phyloP scores from a whole-genome alignment of 2,888 invertebrate species.

The Kuschelorhynchus macadamiae region DNA sequence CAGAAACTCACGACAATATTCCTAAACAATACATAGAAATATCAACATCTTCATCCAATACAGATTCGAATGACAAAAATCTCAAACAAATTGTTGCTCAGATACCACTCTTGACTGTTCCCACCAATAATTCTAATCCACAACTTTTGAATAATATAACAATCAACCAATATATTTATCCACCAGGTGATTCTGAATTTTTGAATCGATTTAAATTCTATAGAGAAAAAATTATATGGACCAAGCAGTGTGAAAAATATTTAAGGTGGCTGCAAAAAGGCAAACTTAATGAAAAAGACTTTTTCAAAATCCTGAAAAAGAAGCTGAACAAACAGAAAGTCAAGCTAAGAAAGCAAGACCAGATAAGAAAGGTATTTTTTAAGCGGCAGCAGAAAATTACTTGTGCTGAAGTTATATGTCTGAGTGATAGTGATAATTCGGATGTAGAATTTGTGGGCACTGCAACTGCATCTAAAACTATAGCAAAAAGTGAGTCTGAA shows the following conservation, averaged over 20 bases:
- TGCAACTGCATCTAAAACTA: background rate
- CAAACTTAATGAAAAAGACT: slow-evolving; percentile 17
- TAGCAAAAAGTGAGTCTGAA: no score
- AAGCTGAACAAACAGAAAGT: slow-evolving; percentile 9
- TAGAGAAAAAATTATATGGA: slow-evolving; percentile 14
- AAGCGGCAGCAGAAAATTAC: slow-evolving; percentile 12
- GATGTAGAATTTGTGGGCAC: slow-evolving; percentile 48
- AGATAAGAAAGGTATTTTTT: slow-evolving; percentile 11
- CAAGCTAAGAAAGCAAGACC: slow-evolving; percentile 4
- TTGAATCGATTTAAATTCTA: slow-evolving; percentile 19
- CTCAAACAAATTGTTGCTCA: slow-evolving; percentile 17
- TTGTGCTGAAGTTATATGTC: slow-evolving; percentile 33
- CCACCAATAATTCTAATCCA: background rate
- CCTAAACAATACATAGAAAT: slow-evolving; percentile 22
- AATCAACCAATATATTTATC: slow-evolving; percentile 51
- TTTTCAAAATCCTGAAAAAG: slow-evolving; percentile 25
- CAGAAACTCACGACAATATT: no score
- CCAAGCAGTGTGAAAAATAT: slow-evolving; percentile 22
- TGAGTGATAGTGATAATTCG: slow-evolving; percentile 44
- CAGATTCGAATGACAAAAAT: background rate
- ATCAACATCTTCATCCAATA: slow-evolving; percentile 15
- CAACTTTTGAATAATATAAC: slow-evolving; percentile 48
- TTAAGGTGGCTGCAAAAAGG: slow-evolving; percentile 24
- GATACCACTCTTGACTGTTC: slow-evolving; percentile 7
- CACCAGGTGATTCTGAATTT: no score